phyloP scores from a whole-genome alignment of 2,113 vertebrate genomes.

The Lophotis ruficrista region DNA sequence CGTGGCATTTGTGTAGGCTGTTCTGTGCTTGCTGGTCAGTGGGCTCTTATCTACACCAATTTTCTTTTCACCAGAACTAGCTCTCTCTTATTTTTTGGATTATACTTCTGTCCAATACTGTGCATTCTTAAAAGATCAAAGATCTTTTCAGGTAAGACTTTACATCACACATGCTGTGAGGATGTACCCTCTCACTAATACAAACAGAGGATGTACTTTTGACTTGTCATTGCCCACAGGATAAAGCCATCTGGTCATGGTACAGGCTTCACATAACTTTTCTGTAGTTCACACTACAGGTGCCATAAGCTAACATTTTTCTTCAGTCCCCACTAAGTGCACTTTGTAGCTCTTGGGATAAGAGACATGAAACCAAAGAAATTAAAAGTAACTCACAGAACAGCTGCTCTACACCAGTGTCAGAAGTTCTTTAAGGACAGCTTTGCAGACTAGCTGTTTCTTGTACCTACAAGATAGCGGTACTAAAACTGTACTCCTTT shows the following conservation, averaged over 20 bases:
- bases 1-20: background rate
- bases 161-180: background rate
- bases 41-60: background rate
- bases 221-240: background rate
- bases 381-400: background rate
- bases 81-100: background rate
- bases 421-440: background rate
- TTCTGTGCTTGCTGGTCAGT: background rate
- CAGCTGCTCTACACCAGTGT: background rate
- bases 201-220: background rate
- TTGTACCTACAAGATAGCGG: background rate
- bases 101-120: background rate
- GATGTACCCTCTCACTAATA: background rate
- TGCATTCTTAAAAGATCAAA: background rate
- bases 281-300: background rate
- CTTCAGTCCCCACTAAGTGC: background rate
- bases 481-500: background rate
- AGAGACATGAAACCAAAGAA: background rate
- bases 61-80: background rate
- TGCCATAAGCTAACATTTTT: background rate
- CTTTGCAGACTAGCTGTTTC: background rate
- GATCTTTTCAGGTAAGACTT: background rate
- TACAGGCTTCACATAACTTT: background rate
- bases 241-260: fast-evolving
- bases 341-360: background rate